phyloP scores from a whole-genome alignment of 35 echinoderm and acorn worm species.

The Ophiothrix spiculata region DNA sequence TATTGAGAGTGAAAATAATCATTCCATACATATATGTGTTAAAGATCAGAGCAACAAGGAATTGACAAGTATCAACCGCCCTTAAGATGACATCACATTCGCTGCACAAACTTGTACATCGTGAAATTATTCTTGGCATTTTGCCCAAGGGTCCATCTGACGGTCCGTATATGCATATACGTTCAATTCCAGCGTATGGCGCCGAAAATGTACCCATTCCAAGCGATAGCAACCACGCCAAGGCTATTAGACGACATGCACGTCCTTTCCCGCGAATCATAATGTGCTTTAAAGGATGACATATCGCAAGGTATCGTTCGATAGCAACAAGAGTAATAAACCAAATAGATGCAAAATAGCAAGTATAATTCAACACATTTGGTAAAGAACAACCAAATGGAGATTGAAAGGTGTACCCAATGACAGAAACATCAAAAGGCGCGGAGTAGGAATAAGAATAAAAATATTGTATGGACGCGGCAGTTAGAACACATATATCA shows the following conservation, averaged over 20 bases:
- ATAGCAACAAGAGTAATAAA: not conserved
- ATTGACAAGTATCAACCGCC: not conserved
- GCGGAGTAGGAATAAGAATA: not conserved
- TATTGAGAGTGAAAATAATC: not conserved
- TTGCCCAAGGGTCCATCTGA: not conserved
- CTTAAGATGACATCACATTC: not conserved
- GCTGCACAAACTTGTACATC: not conserved
- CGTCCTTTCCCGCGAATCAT: constrained; percentile 15
- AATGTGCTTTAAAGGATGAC: constrained; percentile 14
- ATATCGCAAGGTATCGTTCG: constrained; percentile 26
- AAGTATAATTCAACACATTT: not conserved
- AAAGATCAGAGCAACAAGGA: not conserved
- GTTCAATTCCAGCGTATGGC: not conserved
- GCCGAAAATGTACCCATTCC: not conserved
- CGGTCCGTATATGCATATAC: not conserved
- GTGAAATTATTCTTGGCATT: not conserved
- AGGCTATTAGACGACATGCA: not conserved
- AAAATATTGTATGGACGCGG: not conserved
- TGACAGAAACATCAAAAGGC: not conserved
- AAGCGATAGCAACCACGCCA: constrained; percentile 6
- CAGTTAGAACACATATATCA: not conserved
- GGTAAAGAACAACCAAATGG: not conserved
- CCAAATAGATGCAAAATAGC: constrained; percentile 29
- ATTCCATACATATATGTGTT: not conserved
- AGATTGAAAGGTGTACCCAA: not conserved